Percentiles rank a stretch among this genome's conserved stretches.
Evolutionary conservation across 2,888 invertebrate genomes (phyloP).

Genomic region (Eupithecia exiguata): DNA sequence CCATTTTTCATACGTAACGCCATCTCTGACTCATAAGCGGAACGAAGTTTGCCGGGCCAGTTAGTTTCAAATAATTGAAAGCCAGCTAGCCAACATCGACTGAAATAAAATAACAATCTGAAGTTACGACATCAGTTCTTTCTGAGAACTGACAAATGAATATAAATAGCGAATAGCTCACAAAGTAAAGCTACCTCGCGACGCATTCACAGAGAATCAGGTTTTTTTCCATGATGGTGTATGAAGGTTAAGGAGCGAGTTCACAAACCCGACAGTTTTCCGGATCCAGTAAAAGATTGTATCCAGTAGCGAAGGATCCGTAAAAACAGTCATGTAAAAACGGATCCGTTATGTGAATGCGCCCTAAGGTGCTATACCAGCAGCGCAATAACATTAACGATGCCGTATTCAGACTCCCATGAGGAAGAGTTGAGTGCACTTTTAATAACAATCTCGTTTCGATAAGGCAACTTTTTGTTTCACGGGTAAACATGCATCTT

Average conservation of each 20-base stretch:
- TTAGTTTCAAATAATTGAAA: constrained; percentile 1
- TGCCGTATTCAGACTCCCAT: constrained; percentile 7
- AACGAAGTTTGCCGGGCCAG: too few relatives aligned
- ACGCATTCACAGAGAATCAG: too few relatives aligned
- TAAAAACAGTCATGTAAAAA: too few relatives aligned
- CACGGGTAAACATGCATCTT: constrained; percentile 28
- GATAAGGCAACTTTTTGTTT: constrained; percentile 35
- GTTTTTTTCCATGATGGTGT: too few relatives aligned
- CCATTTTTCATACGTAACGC: too few relatives aligned
- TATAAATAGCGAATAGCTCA: neutral
- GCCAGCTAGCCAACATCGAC: neutral
- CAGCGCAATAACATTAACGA: neutral
- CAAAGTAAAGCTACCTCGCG: neutral
- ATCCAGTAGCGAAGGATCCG: too few relatives aligned
- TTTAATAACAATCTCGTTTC: constrained; percentile 24
- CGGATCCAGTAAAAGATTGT: too few relatives aligned
- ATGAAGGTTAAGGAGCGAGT: too few relatives aligned
- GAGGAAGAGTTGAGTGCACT: constrained; percentile 29
- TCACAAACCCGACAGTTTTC: too few relatives aligned
- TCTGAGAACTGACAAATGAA: neutral
- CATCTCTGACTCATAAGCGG: too few relatives aligned
- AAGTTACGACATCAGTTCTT: neutral
- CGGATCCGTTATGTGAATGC: too few relatives aligned
- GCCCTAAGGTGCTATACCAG: neutral
- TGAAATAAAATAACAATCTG: neutral